These are phyloP conservation scores for Sesamia inferens DNA, from an alignment of 2,888 invertebrate species.

Conservation along the genomic window DNA sequence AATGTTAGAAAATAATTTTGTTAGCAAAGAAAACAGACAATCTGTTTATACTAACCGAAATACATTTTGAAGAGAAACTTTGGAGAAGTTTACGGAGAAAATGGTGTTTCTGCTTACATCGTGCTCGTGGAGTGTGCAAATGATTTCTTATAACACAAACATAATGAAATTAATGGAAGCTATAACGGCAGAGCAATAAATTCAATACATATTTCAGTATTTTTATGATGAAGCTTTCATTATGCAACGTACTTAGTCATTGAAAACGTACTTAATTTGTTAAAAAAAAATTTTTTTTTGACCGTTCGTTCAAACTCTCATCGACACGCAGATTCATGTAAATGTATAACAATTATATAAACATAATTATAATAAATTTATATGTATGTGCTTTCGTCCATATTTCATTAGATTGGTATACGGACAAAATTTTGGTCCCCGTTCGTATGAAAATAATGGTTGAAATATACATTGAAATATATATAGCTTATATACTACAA, in stretches of 20 bases:
- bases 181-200: neutral
- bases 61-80: constrained; percentile 54
- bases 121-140: constrained; percentile 32
- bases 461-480: too few species aligned
- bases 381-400: neutral
- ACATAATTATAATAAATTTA: too few species aligned
- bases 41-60: constrained; percentile 57
- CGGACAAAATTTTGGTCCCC: neutral
- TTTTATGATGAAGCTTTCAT: constrained; percentile 24
- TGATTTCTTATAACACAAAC: constrained; percentile 24
- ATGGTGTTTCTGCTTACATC: constrained; percentile 50
- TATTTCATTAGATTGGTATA: too few species aligned
- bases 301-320: constrained; percentile 28
- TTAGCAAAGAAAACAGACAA: constrained; percentile 50
- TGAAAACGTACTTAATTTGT: constrained; percentile 29
- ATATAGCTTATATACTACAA: constrained; percentile 4
- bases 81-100: constrained; percentile 53
- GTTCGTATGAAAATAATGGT: constrained; percentile 28
- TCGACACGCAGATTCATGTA: neutral
- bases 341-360: too few species aligned
- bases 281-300: constrained; percentile 31
- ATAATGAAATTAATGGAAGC: constrained; percentile 11
- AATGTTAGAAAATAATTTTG: constrained; percentile 44
- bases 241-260: constrained; percentile 7
- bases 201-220: constrained; percentile 19